Conservation (phyloP, 92 coral and sea anemone genomes). For the Heliopora coerulea region DNA sequence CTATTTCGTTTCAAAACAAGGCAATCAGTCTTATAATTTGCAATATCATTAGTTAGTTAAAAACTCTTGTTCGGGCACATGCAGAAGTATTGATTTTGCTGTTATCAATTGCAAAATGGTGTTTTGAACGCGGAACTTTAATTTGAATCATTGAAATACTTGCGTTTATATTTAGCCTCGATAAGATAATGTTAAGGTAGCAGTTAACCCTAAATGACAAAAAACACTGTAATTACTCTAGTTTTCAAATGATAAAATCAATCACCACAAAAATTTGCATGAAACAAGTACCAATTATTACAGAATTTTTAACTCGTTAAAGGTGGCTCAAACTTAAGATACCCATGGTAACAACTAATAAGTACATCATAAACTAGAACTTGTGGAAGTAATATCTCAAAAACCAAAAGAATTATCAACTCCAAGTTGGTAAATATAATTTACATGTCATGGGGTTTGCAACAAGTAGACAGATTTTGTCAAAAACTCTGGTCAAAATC, state of each 20-base stretch:
- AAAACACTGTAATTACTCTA: constrained; percentile 12
- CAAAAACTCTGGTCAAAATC: neutral
- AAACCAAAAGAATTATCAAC: neutral
- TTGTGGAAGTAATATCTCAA: constrained; percentile 5
- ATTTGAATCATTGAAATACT: too few species aligned
- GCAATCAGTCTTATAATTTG: too few species aligned
- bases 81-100: too few species aligned
- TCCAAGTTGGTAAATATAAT: neutral
- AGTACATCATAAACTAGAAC: neutral
- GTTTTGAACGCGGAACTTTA: too few species aligned
- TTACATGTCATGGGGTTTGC: neutral
- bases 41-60: too few species aligned
- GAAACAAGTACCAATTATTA: neutral
- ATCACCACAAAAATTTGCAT: neutral
- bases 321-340: neutral
- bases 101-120: too few species aligned
- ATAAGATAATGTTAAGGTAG: too few species aligned
- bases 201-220: neutral
- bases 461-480: constrained; percentile 17
- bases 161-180: too few species aligned
- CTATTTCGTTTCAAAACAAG: too few species aligned
- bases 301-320: neutral
- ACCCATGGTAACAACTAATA: constrained; percentile 1
- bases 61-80: too few species aligned
- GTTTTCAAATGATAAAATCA: constrained; percentile 9